Evolutionary conservation across 2,888 invertebrate genomes (phyloP), one percentile per base, ranked within the genome.

Genomic region (Mayetiola destructor): DNA sequence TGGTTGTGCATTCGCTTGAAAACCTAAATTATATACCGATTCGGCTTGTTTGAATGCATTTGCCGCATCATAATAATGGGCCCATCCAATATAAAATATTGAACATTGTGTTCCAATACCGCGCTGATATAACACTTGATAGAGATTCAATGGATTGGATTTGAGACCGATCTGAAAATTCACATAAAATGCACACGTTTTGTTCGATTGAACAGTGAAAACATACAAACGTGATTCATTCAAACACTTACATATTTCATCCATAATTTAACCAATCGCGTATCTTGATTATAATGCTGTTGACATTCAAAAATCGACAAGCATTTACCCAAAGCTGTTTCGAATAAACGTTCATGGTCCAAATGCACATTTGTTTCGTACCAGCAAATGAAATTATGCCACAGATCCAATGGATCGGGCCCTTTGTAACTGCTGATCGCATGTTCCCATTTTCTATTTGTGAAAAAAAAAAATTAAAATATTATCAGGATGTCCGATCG

Each of bases 361-460:
- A 69, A 67, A 48, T 65, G 66, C 3, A 66, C 65, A 66, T 85
- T 88, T 68, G 94, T 92, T 68, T 95, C 94, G 59, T 90, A 81
- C 94, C 94, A 96, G 60, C 82, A 81, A 59, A 94, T 87, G 67
- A 92, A 95, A 63, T 85, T 84, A 67, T 86, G 87, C 88, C 93
- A 93, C 59, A 87, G 83, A 65, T 88, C 86, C 60, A 95, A 71
- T 1, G 93, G 92, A 75, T 95, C 95, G 60, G 85, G 79, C 1
- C 93, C 94, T 64, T 81, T 79, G 67, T 94, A 93, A 61, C 81
- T 80, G 61, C 83, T 78, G 62, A 95, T 84, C 56, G 83, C 81
- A 66, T 81, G 79, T 74, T 95, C 94, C 79, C 87, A 90, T 65
- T 83, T 80, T 67, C 91, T 91, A 21, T 2, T 18, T 16, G 10